Conservation (phyloP, 2,797 vertebrate species). For the Gallirallus australis region DNA sequence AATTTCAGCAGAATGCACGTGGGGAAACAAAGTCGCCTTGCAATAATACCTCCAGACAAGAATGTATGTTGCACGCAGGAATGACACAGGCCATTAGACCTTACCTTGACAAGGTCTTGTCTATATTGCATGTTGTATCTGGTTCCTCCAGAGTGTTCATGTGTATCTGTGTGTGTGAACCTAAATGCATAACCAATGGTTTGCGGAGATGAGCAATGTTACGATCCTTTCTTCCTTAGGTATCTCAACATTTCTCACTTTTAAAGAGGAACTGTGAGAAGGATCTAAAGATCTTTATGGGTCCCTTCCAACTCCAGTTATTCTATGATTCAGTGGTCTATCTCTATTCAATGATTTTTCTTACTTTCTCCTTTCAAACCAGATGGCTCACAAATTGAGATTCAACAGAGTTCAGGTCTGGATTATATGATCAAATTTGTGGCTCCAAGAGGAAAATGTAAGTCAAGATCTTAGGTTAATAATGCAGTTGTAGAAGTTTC, state of each 20-base stretch:
- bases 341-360: not conserved
- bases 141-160: not conserved
- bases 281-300: no score
- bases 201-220: not conserved
- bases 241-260: not conserved
- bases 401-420: not conserved
- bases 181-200: fast-evolving
- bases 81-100: not conserved
- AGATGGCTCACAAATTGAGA: not conserved
- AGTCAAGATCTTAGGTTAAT: not conserved
- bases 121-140: not conserved
- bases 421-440: not conserved
- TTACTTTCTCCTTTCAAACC: not conserved
- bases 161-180: fast-evolving
- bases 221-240: not conserved
- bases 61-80: not conserved
- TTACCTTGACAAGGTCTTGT: not conserved
- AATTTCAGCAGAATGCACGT: not conserved
- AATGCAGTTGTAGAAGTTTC: not conserved
- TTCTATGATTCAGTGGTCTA: no score
- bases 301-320: no score
- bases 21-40: not conserved
- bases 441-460: not conserved
- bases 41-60: not conserved
- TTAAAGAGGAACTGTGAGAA: not conserved